Evolutionary conservation across 1,140 invertebrate species (phyloP).

Genomic region (Heliconius hermathena): DNA sequence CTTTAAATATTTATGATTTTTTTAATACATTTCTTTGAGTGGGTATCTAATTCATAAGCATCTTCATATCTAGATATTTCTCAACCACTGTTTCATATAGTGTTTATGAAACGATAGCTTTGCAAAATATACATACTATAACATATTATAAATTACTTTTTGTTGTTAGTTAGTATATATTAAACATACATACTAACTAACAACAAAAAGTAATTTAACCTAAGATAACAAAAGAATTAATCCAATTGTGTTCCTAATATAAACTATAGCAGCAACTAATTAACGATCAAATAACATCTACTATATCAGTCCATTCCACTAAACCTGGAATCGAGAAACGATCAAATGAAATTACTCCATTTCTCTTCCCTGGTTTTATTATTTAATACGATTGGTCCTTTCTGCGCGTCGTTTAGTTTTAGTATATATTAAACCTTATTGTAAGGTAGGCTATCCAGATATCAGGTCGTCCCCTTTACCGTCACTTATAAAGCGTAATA

Average conservation of each 20-base stretch:
- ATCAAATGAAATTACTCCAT: conserved; percentile 40
- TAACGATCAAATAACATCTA: conserved; percentile 32
- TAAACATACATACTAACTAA: not conserved
- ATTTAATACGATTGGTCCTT: conserved; percentile 43
- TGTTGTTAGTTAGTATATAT: no score
- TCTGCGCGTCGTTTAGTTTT: conserved; percentile 42
- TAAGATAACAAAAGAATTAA: conserved; percentile 12
- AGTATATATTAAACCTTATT: conserved; percentile 42
- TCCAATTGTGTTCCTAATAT: conserved; percentile 18
- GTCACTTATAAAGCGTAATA: conserved; percentile 30
- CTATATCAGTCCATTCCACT: conserved; percentile 41
- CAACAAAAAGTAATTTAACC: not conserved
- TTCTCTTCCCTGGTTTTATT: conserved; percentile 39
- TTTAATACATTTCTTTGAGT: no score
- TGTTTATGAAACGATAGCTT: no score
- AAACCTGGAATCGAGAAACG: conserved; percentile 45
- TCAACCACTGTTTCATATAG: no score
- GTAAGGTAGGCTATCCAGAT: conserved; percentile 36
- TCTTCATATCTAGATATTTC: no score
- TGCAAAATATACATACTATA: no score
- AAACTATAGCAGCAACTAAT: conserved; percentile 31
- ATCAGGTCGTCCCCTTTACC: conserved; percentile 27
- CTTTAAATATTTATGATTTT: no score
- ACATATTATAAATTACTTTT: no score
- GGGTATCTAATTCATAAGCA: no score